Evolutionary conservation across 2,888 invertebrate species (phyloP), one percentile per base, ranked within the genome.

Genomic region (Helleia helle): DNA sequence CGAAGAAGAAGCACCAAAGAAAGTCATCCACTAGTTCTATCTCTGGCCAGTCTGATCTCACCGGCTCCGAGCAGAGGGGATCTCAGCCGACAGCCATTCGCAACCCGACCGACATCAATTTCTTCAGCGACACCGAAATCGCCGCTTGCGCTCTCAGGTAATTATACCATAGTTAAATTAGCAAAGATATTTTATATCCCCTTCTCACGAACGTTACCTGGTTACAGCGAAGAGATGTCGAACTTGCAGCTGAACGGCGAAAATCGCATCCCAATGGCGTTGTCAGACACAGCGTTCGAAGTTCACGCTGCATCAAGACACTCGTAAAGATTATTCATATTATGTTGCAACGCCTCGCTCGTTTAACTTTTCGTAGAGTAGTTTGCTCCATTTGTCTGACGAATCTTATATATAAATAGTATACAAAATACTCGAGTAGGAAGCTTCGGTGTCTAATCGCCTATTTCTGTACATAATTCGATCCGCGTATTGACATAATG

Each of bases 101-200:
- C 9, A 75, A 71, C 46, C 50, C 65, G 31, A 56, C 65, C 3
- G 84, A 83, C 29, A 71, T 80, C 50, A 68, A 96, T 66, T 96
- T 96, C 84, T 97, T 94, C 77, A 97, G 97, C 65, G 97, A 97
- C 65, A 93, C 94, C 0, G 97, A 97, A 83, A 84, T 94, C 37
- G 92, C 92, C n/a, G 89, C 88, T 1, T 74, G 87, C 11, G 65
- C 71, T 4, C 76, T 87, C 31, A 90, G 89, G 86, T 90, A 63
- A 65, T 86, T 71, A 25, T 4, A 27, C 8, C n/a, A n/a, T n/a
- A n/a, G n/a, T n/a, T n/a, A n/a, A n/a, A n/a, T n/a, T n/a, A n/a
- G n/a, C n/a, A n/a, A n/a, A n/a, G n/a, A n/a, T n/a, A n/a, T n/a
- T n/a, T n/a, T n/a, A n/a, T n/a, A n/a, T n/a, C n/a, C n/a, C 12